Base-by-base conservation (phyloP, 2,113 vertebrate genomes). In the Microtus richardsoni region DNA sequence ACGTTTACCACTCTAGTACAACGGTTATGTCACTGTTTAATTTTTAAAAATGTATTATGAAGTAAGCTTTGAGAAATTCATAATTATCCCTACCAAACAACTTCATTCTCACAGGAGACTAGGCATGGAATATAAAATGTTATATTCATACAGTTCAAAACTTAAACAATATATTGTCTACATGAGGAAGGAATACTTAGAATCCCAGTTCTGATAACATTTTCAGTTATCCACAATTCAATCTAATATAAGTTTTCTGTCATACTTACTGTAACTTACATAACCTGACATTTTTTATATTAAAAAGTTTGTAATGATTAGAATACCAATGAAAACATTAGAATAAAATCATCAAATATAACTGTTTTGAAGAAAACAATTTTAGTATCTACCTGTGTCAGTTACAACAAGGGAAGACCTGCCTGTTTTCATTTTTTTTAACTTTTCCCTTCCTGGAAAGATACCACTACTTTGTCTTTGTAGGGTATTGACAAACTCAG, bases 401-500 rank as follows among this genome's bases (percentile, higher is more conserved):
- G 98, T 97, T 98, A 98, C 95, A 93, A 96, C 98, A 98, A 98
- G 95, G 95, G 98, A 96, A 98, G 98, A 98, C 98, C 98, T 99
- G 91, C 98, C 98, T 97, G 98, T 88, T 97, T 98, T 99, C 98
- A 99, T 97, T 98, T 98, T 99, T 99, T 99, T 99, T 97, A 99
- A 98, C 85, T 99, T 98, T 96, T 99, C 99, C 98, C 98, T 99
- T 97, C 99, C 99, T 73, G 99, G 99, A 95, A 99, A 99, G 87
- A 98, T 97, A 96, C 98, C 97, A 85, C 97, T 99, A 95, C 98
- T 98, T 97, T 99, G 99, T 96, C 98, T 99, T 88, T 99, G 99
- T 79, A 99, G 98, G 41, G 98, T 98, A 96, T 98, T 99, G 97
- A 99, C 99, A 97, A 99, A 99, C 91, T 99, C 99, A 12, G 99